These are phyloP conservation scores for Drosophila pachea DNA, from an alignment of 1,140 invertebrate genomes.

Conservation along the genomic window DNA sequence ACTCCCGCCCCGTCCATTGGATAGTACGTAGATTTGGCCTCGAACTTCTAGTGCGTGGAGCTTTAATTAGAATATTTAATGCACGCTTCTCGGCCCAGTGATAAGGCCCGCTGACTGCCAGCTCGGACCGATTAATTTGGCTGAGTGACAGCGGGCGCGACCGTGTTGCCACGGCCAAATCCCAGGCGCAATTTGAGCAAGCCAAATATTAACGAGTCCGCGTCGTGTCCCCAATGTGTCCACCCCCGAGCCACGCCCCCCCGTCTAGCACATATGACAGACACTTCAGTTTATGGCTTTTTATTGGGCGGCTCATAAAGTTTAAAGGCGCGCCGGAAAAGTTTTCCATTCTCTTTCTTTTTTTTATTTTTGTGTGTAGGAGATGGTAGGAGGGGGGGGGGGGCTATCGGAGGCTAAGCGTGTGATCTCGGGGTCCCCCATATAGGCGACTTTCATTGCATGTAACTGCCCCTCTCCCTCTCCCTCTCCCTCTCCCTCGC, in stretches of 20 bases:
- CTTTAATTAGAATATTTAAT: constrained; percentile 4
- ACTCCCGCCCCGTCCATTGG: too few relatives aligned
- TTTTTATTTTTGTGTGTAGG: constrained; percentile 9
- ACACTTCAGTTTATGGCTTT: constrained; percentile 48
- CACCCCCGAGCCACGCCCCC: background rate
- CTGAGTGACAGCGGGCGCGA: constrained; percentile 34
- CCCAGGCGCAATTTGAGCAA: constrained; percentile 42
- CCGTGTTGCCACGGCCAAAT: constrained; percentile 30
- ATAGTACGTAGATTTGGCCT: too few relatives aligned
- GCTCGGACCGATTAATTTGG: constrained; percentile 40
- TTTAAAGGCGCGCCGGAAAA: constrained; percentile 38
- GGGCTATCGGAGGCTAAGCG: background rate
- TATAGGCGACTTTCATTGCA: constrained; percentile 36
- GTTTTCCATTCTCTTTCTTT: constrained; percentile 2
- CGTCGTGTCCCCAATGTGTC: constrained; percentile 2
- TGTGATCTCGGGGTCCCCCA: background rate
- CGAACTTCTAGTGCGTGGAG: background rate
- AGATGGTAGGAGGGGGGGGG: constrained; percentile 11
- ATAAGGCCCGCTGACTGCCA: constrained; percentile 28
- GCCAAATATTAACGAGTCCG: constrained; percentile 39
- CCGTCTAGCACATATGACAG: constrained; percentile 33
- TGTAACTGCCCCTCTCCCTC: constrained; percentile 2
- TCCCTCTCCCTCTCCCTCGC: background rate
- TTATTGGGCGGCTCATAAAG: constrained; percentile 46
- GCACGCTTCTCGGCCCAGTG: background rate